Percentiles rank a stretch among this genome's conserved stretches.
phyloP scores from a whole-genome alignment of 2,113 vertebrate genomes.

The Rissa tridactyla region DNA sequence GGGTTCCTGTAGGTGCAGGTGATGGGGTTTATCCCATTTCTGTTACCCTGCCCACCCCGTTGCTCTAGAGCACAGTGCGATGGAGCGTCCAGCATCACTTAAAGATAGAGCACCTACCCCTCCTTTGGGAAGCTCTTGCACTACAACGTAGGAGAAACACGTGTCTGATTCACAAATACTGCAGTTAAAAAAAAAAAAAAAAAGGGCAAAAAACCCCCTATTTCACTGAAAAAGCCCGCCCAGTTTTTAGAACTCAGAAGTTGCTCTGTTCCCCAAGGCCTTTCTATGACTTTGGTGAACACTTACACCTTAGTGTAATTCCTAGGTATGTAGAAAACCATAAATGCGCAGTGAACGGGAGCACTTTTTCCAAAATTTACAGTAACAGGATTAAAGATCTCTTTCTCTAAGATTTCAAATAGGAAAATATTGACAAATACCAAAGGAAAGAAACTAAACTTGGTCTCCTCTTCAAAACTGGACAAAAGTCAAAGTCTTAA shows the following conservation, averaged over 20 bases:
- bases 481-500: not conserved
- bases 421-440: not conserved
- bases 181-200: not conserved
- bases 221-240: not conserved
- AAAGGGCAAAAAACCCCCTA: not conserved
- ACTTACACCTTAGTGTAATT: not conserved
- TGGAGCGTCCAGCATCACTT: not conserved
- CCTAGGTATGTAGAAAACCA: not conserved
- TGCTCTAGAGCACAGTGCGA: not conserved
- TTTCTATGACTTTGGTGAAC: not conserved
- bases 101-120: not conserved
- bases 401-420: not conserved
- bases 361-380: not conserved
- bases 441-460: not conserved
- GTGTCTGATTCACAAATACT: not conserved
- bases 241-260: not conserved
- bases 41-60: not conserved
- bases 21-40: not conserved
- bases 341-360: not conserved
- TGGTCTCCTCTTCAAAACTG: not conserved
- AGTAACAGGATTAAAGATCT: not conserved
- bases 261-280: not conserved
- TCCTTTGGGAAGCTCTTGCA: not conserved
- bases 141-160: not conserved
- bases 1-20: not conserved